A percentile compares a stretch with the other conserved stretches of the same genome.
Evolutionary conservation across 2,113 vertebrate genomes (phyloP).

Genomic region (Charina bottae): DNA sequence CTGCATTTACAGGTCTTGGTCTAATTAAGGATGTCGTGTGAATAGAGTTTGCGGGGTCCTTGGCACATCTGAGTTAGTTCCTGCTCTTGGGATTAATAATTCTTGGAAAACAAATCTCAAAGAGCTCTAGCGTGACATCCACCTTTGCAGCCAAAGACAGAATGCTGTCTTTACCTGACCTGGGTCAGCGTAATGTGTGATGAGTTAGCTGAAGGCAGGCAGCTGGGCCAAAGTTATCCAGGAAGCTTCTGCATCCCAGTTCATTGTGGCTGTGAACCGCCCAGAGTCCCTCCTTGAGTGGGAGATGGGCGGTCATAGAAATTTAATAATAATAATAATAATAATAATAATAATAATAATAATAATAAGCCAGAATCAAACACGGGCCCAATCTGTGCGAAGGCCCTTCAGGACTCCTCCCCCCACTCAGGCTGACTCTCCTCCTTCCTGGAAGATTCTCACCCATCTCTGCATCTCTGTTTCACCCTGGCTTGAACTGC

Average conservation of each 20-base stretch:
- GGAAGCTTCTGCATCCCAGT: neutral
- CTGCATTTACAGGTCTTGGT: no score
- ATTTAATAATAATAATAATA: no score
- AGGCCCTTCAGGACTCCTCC: neutral
- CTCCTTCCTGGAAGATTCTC: neutral
- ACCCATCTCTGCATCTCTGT: neutral
- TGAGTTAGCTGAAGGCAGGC: neutral
- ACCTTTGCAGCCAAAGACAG: neutral
- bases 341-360: no score
- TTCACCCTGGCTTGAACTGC: neutral
- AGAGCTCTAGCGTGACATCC: neutral
- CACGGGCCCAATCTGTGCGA: neutral
- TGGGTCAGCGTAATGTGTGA: neutral
- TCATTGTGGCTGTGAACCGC: no score
- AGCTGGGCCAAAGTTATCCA: neutral
- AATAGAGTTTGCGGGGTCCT: no score
- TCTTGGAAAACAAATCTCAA: neutral
- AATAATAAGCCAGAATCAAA: neutral
- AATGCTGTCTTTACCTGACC: neutral
- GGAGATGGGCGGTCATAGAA: no score
- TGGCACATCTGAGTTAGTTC: no score
- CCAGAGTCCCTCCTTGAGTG: no score
- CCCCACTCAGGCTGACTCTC: neutral
- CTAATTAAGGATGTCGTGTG: no score
- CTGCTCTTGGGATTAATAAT: neutral